phyloP scores from a whole-genome alignment of 1,140 invertebrate species.

The Brachionus rubens region DNA sequence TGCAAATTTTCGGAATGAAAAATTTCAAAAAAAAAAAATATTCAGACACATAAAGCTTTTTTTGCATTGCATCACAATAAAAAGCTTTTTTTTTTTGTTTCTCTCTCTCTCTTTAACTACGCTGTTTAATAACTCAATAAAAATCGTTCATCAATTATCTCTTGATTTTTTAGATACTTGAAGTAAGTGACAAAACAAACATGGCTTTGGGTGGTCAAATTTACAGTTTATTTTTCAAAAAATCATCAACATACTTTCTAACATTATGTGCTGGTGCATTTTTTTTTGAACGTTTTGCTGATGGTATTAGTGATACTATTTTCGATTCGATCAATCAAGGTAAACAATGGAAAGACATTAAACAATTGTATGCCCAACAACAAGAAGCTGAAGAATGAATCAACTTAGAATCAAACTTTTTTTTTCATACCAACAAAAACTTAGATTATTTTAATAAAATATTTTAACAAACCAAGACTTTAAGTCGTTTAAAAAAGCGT shows the following conservation, averaged over 20 bases:
- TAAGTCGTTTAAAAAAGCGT: not conserved
- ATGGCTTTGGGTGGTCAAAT: constrained; percentile 40
- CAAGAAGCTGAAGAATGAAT: constrained; percentile 26
- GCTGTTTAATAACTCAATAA: no score
- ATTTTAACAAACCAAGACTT: no score
- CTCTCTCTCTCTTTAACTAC: no score
- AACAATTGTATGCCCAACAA: not conserved
- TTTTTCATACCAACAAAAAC: not conserved
- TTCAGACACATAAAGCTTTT: no score
- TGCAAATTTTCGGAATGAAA: not conserved
- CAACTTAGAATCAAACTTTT: not conserved
- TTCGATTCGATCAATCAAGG: constrained; percentile 40
- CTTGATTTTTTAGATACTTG: not conserved
- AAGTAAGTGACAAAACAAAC: not conserved
- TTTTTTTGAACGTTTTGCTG: constrained; percentile 43
- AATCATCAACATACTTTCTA: constrained; percentile 44
- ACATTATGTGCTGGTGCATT: constrained; percentile 18
- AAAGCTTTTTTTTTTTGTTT: no score
- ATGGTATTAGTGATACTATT: constrained; percentile 1
- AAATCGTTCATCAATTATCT: not conserved
- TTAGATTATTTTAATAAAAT: constrained; percentile 16
- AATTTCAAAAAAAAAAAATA: no score
- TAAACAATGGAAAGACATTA: constrained; percentile 45
- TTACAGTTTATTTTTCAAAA: constrained; percentile 45
- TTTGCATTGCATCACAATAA: no score